These are phyloP conservation scores for Leptosomus discolor DNA, from an alignment of 2,113 vertebrate species.

Conservation along the genomic window DNA sequence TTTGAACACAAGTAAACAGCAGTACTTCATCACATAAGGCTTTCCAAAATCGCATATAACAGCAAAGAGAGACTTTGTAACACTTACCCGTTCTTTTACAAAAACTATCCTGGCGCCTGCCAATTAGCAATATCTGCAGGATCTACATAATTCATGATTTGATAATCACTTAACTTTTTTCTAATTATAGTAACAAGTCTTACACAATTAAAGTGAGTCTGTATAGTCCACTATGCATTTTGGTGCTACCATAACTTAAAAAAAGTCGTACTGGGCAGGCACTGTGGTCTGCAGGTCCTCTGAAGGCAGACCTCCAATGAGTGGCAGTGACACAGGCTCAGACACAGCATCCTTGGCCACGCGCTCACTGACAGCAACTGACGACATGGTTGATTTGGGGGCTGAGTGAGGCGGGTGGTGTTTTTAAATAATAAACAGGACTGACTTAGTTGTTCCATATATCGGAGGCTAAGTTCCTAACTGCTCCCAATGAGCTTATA, in stretches of 20 bases:
- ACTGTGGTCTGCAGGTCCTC: neutral
- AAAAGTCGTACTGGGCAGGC: neutral
- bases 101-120: slow-evolving; percentile 44
- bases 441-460: neutral
- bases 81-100: slow-evolving; percentile 58
- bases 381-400: neutral
- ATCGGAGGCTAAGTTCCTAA: neutral
- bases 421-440: neutral
- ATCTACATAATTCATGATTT: slow-evolving; percentile 59
- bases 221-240: neutral
- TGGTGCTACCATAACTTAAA: neutral
- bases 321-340: neutral
- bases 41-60: slow-evolving; percentile 21
- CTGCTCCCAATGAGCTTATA: neutral
- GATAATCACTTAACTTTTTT: slow-evolving; percentile 58
- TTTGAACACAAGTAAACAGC: slow-evolving; percentile 10
- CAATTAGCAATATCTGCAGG: slow-evolving; percentile 60
- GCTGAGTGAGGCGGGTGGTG: fast-evolving
- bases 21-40: slow-evolving; percentile 12
- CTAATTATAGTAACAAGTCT: slow-evolving; percentile 58
- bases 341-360: neutral
- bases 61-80: slow-evolving; percentile 39
- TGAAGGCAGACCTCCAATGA: fast-evolving
- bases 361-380: neutral
- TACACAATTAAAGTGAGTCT: slow-evolving; percentile 51